Conservation (phyloP, 2,888 invertebrate species). For the Caradrina clavipalpis region DNA sequence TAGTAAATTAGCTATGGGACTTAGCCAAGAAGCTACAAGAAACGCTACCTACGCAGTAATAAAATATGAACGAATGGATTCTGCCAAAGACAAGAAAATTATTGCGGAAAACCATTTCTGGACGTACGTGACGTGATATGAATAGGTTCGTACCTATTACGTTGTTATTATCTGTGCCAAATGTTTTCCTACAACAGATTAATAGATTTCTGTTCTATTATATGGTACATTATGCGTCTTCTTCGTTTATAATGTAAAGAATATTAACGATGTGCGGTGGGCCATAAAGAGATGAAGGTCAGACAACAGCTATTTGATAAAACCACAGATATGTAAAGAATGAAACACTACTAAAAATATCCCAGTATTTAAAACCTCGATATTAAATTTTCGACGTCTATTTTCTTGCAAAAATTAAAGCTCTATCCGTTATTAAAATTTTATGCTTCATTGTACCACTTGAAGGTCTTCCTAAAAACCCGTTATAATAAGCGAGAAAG, state of each 20-base stretch:
- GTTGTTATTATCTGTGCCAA: conserved; percentile 33
- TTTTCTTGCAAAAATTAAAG: conserved; percentile 4
- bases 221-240: background rate
- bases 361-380: background rate
- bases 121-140: background rate
- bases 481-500: conserved; percentile 24
- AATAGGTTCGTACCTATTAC: conserved; percentile 4
- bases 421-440: conserved; percentile 16
- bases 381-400: background rate
- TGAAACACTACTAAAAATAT: background rate
- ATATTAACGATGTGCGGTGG: background rate
- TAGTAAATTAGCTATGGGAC: conserved; percentile 11
- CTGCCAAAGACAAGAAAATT: conserved; percentile 12
- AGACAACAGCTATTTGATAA: background rate
- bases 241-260: background rate
- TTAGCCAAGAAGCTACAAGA: conserved; percentile 7
- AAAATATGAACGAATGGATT: conserved; percentile 7
- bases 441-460: background rate
- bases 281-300: background rate
- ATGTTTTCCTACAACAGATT: background rate
- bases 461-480: conserved; percentile 8
- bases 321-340: background rate
- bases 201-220: background rate
- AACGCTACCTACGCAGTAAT: background rate
- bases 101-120: conserved; percentile 13